Base-by-base conservation (phyloP, 2,888 invertebrate genomes). In the Asteroscopus sphinx region DNA sequence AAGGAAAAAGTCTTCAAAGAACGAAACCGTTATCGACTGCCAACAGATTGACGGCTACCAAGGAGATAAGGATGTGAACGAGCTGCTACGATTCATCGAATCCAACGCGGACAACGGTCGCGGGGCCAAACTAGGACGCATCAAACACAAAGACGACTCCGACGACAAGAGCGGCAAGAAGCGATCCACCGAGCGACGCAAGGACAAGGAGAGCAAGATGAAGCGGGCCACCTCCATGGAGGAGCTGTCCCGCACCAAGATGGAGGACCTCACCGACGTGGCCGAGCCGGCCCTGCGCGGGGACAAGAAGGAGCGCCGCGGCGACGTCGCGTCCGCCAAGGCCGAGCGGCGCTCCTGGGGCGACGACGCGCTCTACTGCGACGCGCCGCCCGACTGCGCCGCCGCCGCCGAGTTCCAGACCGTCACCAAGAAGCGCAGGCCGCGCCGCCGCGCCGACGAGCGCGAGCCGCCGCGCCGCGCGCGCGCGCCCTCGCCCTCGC, bases 341-440 rank as follows among this genome's bases (percentile, higher is more conserved):
- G 83, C 85, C 66, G 95, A 95, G 83, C 94, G 96, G 36, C 94
- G 96, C 79, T 96, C 96, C 35, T 96, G 95, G 96, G 96, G 96
- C 72, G 96, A 95, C 73, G 96, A 95, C 83, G 95, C 95, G 82
- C 91, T 95, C 94, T 76, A 76, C 60, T 85, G 55, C 68, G 61
- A 57, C 56, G 68, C 53, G 61, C 17, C 69, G 30, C 72, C 61
- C 65, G 72, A 60, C 56, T 47, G 45, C 45, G 75, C 77, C 45
- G 75, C 77, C 47, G 70, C 76, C 53, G 70, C 71, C 69, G 98
- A 97, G 81, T 98, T 97, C 91, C 96, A 97, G 86, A 96, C 97
- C 47, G 98, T 98, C 48, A 97, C 96, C 56, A 98, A 97, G 85
- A 97, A 97, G 86, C 97, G 97, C 87, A 96, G 96, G 82, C 96